Percentiles rank a stretch among this genome's conserved stretches.
Evolutionary conservation across 2,888 invertebrate genomes (phyloP).

Genomic region (Melinaea marsaeus): DNA sequence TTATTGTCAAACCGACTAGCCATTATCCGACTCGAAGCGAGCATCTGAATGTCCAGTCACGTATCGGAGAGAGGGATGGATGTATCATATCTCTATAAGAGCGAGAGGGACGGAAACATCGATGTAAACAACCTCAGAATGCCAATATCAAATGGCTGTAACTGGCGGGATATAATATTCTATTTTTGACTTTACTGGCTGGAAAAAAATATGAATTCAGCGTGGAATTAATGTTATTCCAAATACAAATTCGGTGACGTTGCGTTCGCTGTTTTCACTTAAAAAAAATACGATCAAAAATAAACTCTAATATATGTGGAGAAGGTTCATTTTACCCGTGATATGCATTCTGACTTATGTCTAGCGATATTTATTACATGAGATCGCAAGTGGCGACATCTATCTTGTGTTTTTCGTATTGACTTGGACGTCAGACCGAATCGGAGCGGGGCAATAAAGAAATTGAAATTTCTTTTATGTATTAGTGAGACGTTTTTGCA

Average conservation of each 20-base stretch:
- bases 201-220: constrained; percentile 18
- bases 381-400: constrained; percentile 55
- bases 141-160: constrained; percentile 21
- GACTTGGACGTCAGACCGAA: constrained; percentile 52
- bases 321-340: constrained; percentile 27
- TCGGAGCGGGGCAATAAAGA: constrained; percentile 63
- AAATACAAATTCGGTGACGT: constrained; percentile 21
- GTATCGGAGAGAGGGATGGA: constrained; percentile 44
- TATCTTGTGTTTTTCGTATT: constrained; percentile 63
- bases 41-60: constrained; percentile 69
- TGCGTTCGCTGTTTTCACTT: constrained; percentile 7
- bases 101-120: constrained; percentile 39
- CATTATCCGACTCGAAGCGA: constrained; percentile 60
- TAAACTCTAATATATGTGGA: constrained; percentile 15
- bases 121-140: constrained; percentile 24
- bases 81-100: constrained; percentile 34
- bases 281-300: constrained; percentile 8
- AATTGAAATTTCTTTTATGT: constrained; percentile 58
- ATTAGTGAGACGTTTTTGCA: constrained; percentile 43
- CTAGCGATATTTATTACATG: constrained; percentile 47
- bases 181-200: constrained; percentile 20
- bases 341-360: constrained; percentile 20
- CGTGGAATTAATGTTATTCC: constrained; percentile 16
- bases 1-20: constrained; percentile 70
- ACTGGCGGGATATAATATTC: constrained; percentile 15